Conservation (phyloP, 2,797 vertebrate species). For the Loriculus beryllinus region DNA sequence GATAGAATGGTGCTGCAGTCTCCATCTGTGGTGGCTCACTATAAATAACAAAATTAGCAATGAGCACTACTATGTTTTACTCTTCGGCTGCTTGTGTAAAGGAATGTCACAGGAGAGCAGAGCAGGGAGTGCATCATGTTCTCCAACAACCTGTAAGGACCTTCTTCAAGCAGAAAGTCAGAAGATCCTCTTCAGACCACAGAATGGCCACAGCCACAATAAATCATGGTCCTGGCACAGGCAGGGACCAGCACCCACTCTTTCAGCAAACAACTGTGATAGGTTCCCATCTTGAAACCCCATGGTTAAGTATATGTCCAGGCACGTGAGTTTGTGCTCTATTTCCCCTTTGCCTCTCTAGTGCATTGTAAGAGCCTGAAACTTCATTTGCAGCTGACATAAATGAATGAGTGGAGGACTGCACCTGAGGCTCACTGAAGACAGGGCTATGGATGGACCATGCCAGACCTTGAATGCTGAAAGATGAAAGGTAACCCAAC, state of each 20-base stretch:
- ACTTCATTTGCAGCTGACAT: not conserved
- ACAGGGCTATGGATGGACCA: not conserved
- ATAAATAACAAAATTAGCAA: slow-evolving; percentile 63
- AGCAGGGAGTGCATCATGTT: not conserved
- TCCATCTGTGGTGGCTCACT: slow-evolving; percentile 41
- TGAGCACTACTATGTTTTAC: not conserved
- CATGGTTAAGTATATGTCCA: not conserved
- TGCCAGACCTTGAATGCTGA: not conserved
- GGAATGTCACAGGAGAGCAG: not conserved
- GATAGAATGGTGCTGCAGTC: slow-evolving; percentile 34
- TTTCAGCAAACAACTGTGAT: not conserved
- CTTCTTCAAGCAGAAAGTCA: not conserved
- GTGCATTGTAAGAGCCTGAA: not conserved
- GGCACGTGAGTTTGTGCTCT: not conserved
- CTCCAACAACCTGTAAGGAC: not conserved
- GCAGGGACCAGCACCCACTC: not conserved
- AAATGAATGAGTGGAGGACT: not conserved
- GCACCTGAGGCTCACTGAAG: not conserved
- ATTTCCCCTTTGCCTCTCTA: not conserved
- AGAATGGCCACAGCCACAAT: not conserved
- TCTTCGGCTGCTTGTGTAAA: slow-evolving; percentile 10
- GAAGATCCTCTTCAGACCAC: not conserved
- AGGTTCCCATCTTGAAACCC: not conserved
- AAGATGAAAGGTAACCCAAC: not conserved
- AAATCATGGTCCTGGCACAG: not conserved